A percentile compares a stretch with the other conserved stretches of the same genome.
phyloP scores from a whole-genome alignment of 2,797 vertebrate genomes.

The Xenops minutus region DNA sequence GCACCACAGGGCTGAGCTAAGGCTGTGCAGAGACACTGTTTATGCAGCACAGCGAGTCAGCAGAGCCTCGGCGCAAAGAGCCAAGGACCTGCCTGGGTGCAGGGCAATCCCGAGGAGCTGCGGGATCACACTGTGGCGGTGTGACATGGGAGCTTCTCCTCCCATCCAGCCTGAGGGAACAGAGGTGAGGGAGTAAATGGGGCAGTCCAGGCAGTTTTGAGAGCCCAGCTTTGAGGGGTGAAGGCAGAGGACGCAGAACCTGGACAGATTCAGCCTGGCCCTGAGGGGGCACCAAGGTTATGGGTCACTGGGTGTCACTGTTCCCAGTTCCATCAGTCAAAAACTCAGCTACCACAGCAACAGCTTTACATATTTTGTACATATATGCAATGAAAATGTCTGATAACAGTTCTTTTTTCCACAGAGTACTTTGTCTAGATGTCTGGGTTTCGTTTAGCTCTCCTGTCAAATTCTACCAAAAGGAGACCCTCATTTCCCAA shows the following conservation, averaged over 20 bases:
- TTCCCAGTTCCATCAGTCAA: rapidly evolving
- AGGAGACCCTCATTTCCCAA: background rate
- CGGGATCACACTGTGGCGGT: rapidly evolving
- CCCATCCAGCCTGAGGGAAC: rapidly evolving
- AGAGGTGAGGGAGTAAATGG: rapidly evolving
- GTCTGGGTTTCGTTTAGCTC: background rate
- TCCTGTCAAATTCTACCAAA: background rate
- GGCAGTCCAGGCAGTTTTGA: rapidly evolving
- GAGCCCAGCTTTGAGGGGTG: rapidly evolving
- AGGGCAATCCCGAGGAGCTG: background rate
- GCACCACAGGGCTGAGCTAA: rapidly evolving
- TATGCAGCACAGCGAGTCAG: background rate
- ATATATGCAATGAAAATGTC: background rate
- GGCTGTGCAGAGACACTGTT: background rate
- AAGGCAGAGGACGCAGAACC: background rate
- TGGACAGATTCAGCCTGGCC: rapidly evolving
- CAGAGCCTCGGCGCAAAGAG: background rate
- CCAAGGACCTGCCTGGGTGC: background rate
- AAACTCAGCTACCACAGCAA: rapidly evolving
- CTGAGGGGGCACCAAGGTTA: rapidly evolving
- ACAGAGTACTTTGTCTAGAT: background rate
- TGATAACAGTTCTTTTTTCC: background rate
- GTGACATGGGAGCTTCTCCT: rapidly evolving
- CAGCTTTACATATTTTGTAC: rapidly evolving
- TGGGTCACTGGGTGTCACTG: rapidly evolving